Base-by-base conservation (phyloP, 1,140 invertebrate species). In the Temnothorax nylanderi region DNA sequence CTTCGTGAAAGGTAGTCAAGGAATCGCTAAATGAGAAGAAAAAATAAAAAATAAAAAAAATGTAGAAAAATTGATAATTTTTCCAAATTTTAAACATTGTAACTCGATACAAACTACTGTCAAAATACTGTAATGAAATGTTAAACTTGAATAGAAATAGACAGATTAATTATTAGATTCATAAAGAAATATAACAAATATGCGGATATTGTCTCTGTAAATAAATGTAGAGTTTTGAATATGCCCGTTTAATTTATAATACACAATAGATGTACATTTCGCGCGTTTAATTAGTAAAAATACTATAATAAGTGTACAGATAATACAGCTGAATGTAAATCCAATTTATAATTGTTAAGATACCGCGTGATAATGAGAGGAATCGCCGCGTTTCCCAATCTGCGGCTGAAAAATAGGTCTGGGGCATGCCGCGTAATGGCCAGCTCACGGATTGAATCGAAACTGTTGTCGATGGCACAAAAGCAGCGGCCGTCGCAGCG, bases 401-500 rank as follows among this genome's bases (percentile, higher is more conserved):
- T 47, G 67, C 41, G 54, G 49, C 32, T 84, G 44, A 74, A 84
- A 84, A 74, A 74, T 74, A 82, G 37, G 80, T 37, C 41, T 67
- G 77, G 77, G 62, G 21, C 77, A 67, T 21, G 10, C 8, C 26
- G 32, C 32, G 51, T 60, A 60, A 84, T 75, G 49, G 58, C n/a
- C 37, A 13, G 41, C 3, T 37, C 37, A 44, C 69, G 54, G 54
- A 74, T 74, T 84, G 62, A 86, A 84, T 82, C 84, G 51, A 75
- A 75, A 78, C 85, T 86, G 85, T 86, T 41, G 32, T 51, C 44
- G 71, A 47, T 71, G 58, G 51, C 47, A 64, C 8, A 82, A 76
- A 86, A 84, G 56, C 62, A 71, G 11, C 26, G 64, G 64, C 54
- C 69, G 65, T 72, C 80, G 87, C 64, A n/a, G 54, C 72, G 62